Base-by-base conservation (phyloP, 2,797 vertebrate genomes). In the Artibeus lituratus region DNA sequence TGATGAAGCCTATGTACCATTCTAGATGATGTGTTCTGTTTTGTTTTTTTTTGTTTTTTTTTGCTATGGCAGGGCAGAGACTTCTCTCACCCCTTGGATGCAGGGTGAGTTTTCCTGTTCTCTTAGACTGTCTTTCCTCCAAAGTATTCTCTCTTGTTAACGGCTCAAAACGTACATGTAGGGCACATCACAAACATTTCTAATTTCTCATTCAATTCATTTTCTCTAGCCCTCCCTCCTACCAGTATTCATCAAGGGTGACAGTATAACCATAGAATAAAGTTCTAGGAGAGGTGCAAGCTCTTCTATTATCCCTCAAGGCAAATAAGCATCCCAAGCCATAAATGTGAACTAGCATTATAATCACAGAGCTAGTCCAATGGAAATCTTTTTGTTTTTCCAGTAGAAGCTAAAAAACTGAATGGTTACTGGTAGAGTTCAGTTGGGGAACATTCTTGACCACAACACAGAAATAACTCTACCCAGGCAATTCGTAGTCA, bases 191-290 rank as follows among this genome's bases (percentile, higher is more conserved):
- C 12, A 91, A 81, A 16, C 47, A 91, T 67, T 78, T 51, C 3
- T 70, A 87, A 80, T 86, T 90, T 96, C 24, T 94, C 47, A 55
- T 73, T 92, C 7, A 62, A 62, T 92, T 55, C 2, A 44, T 86
- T 82, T 86, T 69, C 29, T 93, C 10, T 76, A 80, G 5, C 0
- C 21, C 80, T 91, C 3, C 2, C 2, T 78, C 5, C 22, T 15
- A 93, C 80, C 16, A 44, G 0, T 85, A 70, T 42, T 81, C n/a
- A 85, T 9, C 11, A 26, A 26, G 18, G 39, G 29, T 65, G 35
- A 55, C 5, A 90, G 11, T 59, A 44, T 0, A 95, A 44, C 21
- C 32, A 73, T 62, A 76, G 39, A 78, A 88, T 70, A 39, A 87
- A 80, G 1, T 92, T 70, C 49, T 89, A 74, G 37, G n/a, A 77